phyloP scores from a whole-genome alignment of 2,797 vertebrate species.

The Serranus cabrilla region DNA sequence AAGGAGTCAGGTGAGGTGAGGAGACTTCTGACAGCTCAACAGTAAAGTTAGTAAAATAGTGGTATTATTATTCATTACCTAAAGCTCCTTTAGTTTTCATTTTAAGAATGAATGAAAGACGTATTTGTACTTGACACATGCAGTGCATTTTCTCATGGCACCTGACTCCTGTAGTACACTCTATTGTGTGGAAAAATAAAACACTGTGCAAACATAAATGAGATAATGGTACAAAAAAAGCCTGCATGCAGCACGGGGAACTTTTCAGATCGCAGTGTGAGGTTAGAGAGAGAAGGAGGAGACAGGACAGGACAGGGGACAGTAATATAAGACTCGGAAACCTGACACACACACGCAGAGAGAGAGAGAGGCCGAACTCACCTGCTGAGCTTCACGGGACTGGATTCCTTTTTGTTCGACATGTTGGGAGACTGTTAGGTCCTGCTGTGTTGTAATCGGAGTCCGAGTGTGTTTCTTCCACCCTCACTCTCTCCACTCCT shows the following conservation, averaged over 20 bases:
- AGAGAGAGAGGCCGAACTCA: constrained; percentile 64
- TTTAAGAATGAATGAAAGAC: background rate
- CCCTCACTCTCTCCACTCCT: constrained; percentile 38
- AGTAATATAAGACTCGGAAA: constrained; percentile 17
- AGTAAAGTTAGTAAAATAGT: background rate
- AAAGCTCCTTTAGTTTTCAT: background rate
- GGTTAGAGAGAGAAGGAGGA: background rate
- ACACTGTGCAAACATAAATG: constrained; percentile 19
- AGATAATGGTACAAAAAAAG: background rate
- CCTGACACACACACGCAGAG: constrained; percentile 33
- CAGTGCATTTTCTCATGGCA: background rate
- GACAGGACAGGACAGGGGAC: background rate
- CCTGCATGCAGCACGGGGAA: background rate
- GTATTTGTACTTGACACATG: background rate
- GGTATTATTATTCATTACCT: constrained; percentile 4
- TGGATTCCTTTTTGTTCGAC: constrained; percentile 76
- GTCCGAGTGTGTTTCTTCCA: constrained; percentile 40
- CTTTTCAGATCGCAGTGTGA: background rate
- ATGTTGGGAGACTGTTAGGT: constrained; percentile 61
- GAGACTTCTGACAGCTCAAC: background rate
- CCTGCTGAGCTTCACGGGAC: constrained; percentile 71
- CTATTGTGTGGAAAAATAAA: background rate
- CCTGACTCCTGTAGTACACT: background rate
- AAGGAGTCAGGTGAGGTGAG: constrained; percentile 2
- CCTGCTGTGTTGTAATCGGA: constrained; percentile 38